Evolutionary conservation across 2,113 vertebrate genomes (phyloP), one percentile per base, ranked within the genome.

Genomic region (Hiodon tergisus): DNA sequence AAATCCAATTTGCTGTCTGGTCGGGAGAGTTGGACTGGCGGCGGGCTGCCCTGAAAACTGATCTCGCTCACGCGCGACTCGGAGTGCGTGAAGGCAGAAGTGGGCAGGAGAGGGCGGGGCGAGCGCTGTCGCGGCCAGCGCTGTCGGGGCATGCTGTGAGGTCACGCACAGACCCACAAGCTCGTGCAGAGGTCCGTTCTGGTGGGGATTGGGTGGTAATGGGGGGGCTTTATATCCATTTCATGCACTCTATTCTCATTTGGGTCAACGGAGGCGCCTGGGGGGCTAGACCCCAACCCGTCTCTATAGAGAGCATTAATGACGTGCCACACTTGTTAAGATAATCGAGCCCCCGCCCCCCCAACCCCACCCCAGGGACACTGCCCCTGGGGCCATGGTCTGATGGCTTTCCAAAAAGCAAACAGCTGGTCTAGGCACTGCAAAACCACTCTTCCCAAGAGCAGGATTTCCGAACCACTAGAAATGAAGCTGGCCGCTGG

Each of bases 321-420:
- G 52, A 72, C 51, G 46, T n/a, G 61, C 69, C 51, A 55, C 69
- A 58, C 69, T 77, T 58, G 61, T 67, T 69, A 76, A 67, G 65
- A 55, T 66, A 57, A 74, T 67, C n/a, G 31, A 60, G 2, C 70
- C 62, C 55, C 16, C 66, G 54, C 46, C 2, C 17, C 16, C 69
- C 60, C 60, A 8, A 10, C 52, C 46, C 9, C 14, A 51, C 11
- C 54, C 9, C 31, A 16, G 61, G 62, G 53, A 46, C 16, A 4
- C 10, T 66, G 75, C 57, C 60, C 69, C 69, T 17, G 16, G 68
- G 67, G 67, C 6, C 47, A 17, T 16, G n/a, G 74, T 55, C 63
- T 65, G 61, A 57, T 16, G 51, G n/a, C 60, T 50, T 8, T 62
- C 72, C n/a, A 17, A 54, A 57, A 8, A 17, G n/a, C 54, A n/a